Percentiles rank a stretch among this genome's conserved stretches.
Evolutionary conservation across 2,888 invertebrate genomes (phyloP).

Genomic region (Mechanitis mazaeus): DNA sequence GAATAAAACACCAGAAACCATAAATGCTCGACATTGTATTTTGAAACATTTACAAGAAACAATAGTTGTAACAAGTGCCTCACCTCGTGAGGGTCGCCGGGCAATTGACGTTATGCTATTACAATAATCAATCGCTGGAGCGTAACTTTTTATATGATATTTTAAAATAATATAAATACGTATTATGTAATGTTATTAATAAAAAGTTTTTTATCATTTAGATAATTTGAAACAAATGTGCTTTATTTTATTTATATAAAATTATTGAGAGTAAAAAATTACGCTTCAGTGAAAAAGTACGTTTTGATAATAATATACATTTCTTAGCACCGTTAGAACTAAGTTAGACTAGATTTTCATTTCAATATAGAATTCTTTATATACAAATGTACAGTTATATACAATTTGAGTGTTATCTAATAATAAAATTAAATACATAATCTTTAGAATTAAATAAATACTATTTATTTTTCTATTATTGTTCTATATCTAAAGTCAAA

Average conservation of each 20-base stretch:
- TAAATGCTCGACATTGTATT: constrained; percentile 74
- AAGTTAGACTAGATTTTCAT: constrained; percentile 72
- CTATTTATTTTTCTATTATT: background rate
- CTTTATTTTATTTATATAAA: background rate
- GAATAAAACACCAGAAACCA: constrained; percentile 53
- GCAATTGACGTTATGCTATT: constrained; percentile 58
- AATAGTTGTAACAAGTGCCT: constrained; percentile 61
- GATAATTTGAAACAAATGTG: no score
- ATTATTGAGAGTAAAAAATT: background rate
- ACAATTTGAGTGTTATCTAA: constrained; percentile 16
- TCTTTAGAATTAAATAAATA: background rate
- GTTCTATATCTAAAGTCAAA: background rate
- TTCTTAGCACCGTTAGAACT: constrained; percentile 75
- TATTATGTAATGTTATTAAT: no score
- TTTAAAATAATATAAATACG: background rate
- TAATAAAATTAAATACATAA: constrained; percentile 11
- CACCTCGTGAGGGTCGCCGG: constrained; percentile 60
- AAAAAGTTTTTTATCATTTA: no score
- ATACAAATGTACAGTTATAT: constrained; percentile 51
- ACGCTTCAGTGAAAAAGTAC: constrained; percentile 26
- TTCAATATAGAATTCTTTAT: constrained; percentile 48
- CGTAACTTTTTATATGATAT: background rate
- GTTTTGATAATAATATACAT: constrained; percentile 51
- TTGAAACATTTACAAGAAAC: constrained; percentile 75
- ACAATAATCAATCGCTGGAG: constrained; percentile 13